phyloP scores from a whole-genome alignment of 2,797 vertebrate genomes.

The Lemur catta region DNA sequence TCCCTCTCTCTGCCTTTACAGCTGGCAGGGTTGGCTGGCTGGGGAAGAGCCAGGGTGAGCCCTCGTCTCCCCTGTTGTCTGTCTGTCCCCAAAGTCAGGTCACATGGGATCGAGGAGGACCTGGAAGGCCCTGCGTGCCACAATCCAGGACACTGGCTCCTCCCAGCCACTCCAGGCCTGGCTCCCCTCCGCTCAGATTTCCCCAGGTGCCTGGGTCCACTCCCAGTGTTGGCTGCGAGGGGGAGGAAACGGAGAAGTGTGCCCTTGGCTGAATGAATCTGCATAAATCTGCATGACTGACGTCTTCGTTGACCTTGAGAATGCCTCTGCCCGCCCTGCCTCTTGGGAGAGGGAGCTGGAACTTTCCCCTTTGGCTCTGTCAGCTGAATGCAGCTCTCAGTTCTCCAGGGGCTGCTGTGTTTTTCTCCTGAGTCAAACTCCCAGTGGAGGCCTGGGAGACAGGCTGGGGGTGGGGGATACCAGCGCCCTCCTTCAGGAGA shows the following conservation, averaged over 20 bases:
- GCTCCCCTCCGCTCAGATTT: neutral
- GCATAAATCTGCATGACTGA: neutral
- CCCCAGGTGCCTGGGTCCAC: neutral
- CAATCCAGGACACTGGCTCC: neutral
- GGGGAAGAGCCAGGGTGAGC: neutral
- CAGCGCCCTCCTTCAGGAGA: neutral
- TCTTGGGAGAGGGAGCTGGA: neutral
- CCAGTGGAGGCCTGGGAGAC: neutral
- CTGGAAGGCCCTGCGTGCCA: neutral
- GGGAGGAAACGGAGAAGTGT: neutral
- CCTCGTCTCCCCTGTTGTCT: neutral
- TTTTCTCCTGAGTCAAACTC: neutral
- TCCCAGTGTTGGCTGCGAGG: neutral
- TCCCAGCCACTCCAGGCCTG: no score
- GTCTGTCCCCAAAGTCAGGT: neutral
- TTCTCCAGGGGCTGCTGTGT: neutral
- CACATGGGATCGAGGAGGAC: neutral
- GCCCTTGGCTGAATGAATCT: conserved; percentile 24
- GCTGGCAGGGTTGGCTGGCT: neutral
- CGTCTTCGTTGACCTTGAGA: conserved; percentile 60
- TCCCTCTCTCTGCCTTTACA: neutral
- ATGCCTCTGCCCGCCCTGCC: neutral
- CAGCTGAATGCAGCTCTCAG: neutral
- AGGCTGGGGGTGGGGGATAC: neutral
- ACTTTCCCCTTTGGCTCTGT: neutral